Base-by-base conservation (phyloP, 2,797 vertebrate genomes). In the Cephalopachus bancanus region DNA sequence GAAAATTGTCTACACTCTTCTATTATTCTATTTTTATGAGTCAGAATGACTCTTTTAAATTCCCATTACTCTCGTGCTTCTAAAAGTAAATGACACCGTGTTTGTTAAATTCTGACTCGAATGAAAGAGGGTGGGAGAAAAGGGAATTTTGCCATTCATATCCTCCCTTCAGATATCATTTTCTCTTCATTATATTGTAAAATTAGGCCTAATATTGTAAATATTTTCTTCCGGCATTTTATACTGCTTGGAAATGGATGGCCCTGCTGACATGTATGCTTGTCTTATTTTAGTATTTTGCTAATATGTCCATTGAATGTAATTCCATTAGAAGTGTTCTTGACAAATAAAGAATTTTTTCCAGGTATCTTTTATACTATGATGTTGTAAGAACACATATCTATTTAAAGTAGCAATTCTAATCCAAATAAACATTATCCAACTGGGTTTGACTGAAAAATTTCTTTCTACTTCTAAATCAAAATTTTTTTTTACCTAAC, bases 171-270 rank as follows among this genome's bases (percentile, higher is more conserved):
- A 74, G 30, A 53, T 67, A 57, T 83, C 94, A 89, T 96, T 96
- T 93, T 96, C 30, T 88, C 69, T 94, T 93, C 33, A 83, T 83
- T 84, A 30, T 53, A 24, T 69, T 94, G 5, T 79, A 89, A 94
- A 78, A 92, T 59, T 76, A 93, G 83, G 24, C 85, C 19, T 49
- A 80, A 26, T 37, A 57, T 67, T 79, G 10, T 28, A 87, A 62
- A 65, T 55, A 60, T 51, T 49, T 22, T 91, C 92, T 89, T 78
- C 62, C 85, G 74, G 22, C 15, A 80, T 75, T 79, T 78, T 91
- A 16, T 57, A 51, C 78, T 74, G 19, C 3, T 69, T 49, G 17
- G 10, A 60, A 85, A 78, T 62, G 26, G 26, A 44, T 2, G 37
- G 3, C 5, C 30, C 24, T 62, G 72, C 28, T 90, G 9, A 24